phyloP scores from a whole-genome alignment of 2,888 invertebrate species.

The Mythimna albipuncta region DNA sequence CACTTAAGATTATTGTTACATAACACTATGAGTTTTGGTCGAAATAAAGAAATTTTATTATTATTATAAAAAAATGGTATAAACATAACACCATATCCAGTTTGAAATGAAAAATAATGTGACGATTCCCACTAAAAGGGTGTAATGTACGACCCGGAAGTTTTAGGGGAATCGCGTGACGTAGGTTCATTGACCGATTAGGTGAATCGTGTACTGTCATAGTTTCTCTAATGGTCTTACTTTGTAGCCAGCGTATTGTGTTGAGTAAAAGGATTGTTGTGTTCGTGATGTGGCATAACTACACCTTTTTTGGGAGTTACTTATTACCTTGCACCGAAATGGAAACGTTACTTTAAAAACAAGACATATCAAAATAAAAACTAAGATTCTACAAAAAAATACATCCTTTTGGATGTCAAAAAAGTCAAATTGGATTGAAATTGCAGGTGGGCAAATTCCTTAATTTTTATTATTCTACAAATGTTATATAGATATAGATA shows the following conservation, averaged over 20 bases:
- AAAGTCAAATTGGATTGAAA: no score
- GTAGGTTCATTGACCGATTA: constrained; percentile 54
- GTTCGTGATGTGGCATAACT: constrained; percentile 24
- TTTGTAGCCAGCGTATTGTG: constrained; percentile 19
- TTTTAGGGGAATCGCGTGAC: constrained; percentile 58
- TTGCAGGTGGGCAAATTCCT: no score
- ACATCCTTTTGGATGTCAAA: no score
- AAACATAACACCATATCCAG: not conserved
- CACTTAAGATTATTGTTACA: no score
- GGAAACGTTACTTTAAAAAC: not conserved
- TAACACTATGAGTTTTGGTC: no score
- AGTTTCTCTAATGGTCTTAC: constrained; percentile 48
- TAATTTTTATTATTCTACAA: no score
- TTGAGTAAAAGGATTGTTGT: constrained; percentile 5
- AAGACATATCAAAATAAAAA: no score
- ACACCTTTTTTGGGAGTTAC: not conserved
- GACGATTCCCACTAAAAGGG: constrained; percentile 46
- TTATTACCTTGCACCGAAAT: not conserved
- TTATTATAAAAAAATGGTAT: not conserved
- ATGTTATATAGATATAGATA: no score
- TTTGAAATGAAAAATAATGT: constrained; percentile 35
- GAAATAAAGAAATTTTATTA: no score
- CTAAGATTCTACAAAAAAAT: no score
- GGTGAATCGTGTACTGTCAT: constrained; percentile 53
- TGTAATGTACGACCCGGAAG: constrained; percentile 46